Conservation (phyloP, 1,140 invertebrate genomes). For the Sipha flava region DNA sequence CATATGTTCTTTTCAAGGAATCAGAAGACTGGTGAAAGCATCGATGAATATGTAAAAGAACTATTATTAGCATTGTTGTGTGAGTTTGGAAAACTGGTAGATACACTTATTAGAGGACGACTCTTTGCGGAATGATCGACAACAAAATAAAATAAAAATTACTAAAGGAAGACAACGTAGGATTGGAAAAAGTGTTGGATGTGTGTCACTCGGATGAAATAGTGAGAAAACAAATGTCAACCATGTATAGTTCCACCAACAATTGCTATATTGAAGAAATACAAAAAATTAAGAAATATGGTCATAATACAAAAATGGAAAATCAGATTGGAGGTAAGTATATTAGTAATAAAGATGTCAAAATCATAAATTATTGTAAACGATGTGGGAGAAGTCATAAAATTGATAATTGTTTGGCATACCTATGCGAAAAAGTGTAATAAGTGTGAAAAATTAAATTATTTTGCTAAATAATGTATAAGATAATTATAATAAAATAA, state of each 20-base stretch:
- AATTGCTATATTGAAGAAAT: neutral
- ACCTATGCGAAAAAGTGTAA: neutral
- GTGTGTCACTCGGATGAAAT: neutral
- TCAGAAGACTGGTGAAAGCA: constrained; percentile 40
- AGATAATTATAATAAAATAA: too few species aligned
- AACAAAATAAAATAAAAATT: constrained; percentile 37
- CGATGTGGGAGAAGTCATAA: neutral
- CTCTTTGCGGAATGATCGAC: constrained; percentile 42
- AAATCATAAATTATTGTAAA: neutral
- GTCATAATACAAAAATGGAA: neutral
- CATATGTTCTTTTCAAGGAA: constrained; percentile 42
- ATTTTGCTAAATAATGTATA: too few species aligned
- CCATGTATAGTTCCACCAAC: neutral
- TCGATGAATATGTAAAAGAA: constrained; percentile 43
- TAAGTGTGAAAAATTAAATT: neutral
- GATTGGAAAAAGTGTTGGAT: neutral
- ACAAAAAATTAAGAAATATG: neutral
- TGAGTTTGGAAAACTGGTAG: constrained; percentile 41
- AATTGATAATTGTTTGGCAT: neutral
- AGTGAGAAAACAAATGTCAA: neutral
- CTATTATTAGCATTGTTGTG: constrained; percentile 41
- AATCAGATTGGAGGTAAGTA: neutral
- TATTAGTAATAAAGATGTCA: neutral
- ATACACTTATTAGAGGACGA: constrained; percentile 42
- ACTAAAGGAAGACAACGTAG: neutral